Base-by-base conservation (phyloP, 64 coral and sea anemone species). In the Anthopleura sola region DNA sequence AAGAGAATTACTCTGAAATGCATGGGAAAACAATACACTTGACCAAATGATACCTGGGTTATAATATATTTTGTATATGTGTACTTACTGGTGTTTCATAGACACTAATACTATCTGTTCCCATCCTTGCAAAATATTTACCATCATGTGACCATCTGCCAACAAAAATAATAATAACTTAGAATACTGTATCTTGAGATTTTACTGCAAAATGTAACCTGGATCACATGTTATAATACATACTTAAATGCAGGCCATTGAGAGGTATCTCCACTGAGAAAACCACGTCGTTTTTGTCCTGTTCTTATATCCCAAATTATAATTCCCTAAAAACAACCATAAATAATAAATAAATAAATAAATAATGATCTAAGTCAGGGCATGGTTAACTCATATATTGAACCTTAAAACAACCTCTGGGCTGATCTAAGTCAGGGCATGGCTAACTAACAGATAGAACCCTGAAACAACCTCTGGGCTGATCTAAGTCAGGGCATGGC, bases 171-270 rank as follows among this genome's bases (percentile, higher is more conserved):
- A 32, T 76, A 17, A 32, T 37, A 0, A 83, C 11, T 29, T 12
- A 14, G 26, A 53, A 83, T 54, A n/a, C 19, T 55, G 8, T 5
- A 56, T 56, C 17, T 55, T 55, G 6, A 55, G 40, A 44, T 53
- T 53, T 53, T 6, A 53, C 50, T 53, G 7, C 11, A 53, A 53
- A 53, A 53, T 14, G 6, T 12, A 44, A 44, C 40, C 2, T 44
- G 40, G 40, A 44, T 44, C 0, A 44, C 40, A 44, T 3, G 40
- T 44, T 3, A 46, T 82, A 51, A 15, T 56, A 83, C 93, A 53
- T 95, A 99, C 97, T 95, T 99, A 32, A 99, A 99, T 4, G 93
- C 93, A 71, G 97, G 97, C 97, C 97, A 99, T 84, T 94, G 92
- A 14, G 97, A 99, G 9, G 88, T 83, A 24, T 99, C 97, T 34